phyloP scores from a whole-genome alignment of 2,797 vertebrate genomes.

The Dallia pectoralis region DNA sequence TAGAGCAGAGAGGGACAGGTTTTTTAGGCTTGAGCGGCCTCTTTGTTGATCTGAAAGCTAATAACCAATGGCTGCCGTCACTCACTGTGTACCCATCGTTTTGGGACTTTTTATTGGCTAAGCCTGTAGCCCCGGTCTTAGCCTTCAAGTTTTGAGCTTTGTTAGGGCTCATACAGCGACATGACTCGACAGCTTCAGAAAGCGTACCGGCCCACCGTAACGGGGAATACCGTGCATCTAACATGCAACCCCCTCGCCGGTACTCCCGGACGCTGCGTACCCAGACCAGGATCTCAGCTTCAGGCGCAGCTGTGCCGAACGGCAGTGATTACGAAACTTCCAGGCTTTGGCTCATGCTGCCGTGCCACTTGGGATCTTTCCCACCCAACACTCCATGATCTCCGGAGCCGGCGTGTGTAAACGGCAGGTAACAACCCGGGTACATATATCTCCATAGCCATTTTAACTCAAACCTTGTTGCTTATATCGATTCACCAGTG shows the following conservation, averaged over 20 bases:
- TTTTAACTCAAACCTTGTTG: neutral
- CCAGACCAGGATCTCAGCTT: no score
- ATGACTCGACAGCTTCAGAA: neutral
- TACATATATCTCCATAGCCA: constrained; percentile 1
- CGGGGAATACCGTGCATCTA: no score
- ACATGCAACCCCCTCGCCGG: no score
- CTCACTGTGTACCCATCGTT: neutral
- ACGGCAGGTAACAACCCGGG: neutral
- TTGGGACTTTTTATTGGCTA: neutral
- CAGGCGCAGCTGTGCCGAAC: no score
- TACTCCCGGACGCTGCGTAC: no score
- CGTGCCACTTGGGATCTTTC: neutral
- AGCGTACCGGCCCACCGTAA: neutral
- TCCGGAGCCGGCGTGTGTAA: neutral
- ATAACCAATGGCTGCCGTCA: neutral
- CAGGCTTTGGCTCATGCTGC: no score
- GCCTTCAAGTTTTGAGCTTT: neutral
- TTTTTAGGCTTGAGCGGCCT: neutral
- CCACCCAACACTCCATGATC: neutral
- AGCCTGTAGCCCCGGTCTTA: neutral
- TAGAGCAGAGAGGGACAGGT: neutral
- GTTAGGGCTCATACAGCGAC: neutral
- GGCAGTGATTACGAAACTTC: no score
- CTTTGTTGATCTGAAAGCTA: neutral
- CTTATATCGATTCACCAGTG: constrained; percentile 15